Base-by-base conservation (phyloP, 2,113 vertebrate genomes). In the Periophthalmus modestus region DNA sequence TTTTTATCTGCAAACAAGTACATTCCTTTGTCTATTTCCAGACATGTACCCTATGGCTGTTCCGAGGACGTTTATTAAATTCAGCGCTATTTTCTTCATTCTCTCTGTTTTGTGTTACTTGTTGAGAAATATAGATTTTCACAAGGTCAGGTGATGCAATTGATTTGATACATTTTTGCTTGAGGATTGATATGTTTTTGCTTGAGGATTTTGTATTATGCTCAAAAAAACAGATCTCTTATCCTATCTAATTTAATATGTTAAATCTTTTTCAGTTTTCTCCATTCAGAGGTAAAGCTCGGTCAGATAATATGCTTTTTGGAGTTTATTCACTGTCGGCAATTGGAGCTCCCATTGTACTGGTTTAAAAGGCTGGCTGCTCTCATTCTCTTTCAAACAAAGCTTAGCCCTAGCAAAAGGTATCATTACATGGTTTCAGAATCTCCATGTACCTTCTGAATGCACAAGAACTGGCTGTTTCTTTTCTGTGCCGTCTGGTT, bases 341-440 rank as follows among this genome's bases (percentile, higher is more conserved):
- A 71, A 81, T 59, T 66, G 34, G 34, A 39, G 33, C 62, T 85
- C 68, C 16, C 75, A 85, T 83, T 80, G 75, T 84, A 73, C 67
- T 76, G 72, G 74, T 74, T 66, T 82, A 83, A 87, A 89, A 85
- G 66, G 62, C 78, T 84, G 86, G 77, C 79, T 84, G 16, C 78
- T 77, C 84, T 90, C 71, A 73, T 90, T 90, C 89, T 79, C 76
- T 62, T 63, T 62, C 16, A 82, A 88, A 89, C 85, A 90, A 88
- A 89, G 87, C 73, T n/a, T 55, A 69, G 83, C 66, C 71, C 34
- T 63, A 72, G 76, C 74, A 82, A 89, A n/a, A 90, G 80, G 75
- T 85, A 83, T 90, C 90, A 86, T 93, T 90, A 90, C 46, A 67
- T 78, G 71, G 65, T 82, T 88, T 85, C 83, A 86, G 86, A 92